These are phyloP conservation scores for Mastacembelus armatus DNA, from an alignment of 2,797 vertebrate genomes.

Conservation along the genomic window DNA sequence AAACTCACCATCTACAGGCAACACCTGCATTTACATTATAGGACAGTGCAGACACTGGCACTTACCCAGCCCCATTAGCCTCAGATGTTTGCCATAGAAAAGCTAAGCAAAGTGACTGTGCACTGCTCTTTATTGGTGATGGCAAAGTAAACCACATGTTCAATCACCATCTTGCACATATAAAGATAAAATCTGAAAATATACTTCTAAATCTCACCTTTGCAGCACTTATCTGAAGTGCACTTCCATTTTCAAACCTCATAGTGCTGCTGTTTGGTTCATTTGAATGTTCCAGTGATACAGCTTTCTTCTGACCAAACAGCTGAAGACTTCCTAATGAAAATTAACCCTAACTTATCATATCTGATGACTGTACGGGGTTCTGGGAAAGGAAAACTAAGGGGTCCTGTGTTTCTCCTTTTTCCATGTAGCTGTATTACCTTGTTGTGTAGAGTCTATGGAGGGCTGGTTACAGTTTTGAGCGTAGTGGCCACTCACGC, in stretches of 20 bases:
- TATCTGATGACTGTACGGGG: not conserved
- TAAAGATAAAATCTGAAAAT: too few relatives aligned
- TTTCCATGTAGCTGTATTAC: constrained; percentile 76
- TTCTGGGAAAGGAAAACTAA: not conserved
- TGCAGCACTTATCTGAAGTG: not conserved
- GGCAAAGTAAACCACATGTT: too few relatives aligned
- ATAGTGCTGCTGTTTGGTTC: not conserved
- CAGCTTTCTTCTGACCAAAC: constrained; percentile 3
- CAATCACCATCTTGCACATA: too few relatives aligned
- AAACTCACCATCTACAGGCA: not conserved
- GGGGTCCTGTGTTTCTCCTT: constrained; percentile 15
- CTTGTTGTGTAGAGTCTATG: constrained; percentile 93
- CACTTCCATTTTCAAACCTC: not conserved
- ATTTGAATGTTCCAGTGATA: not conserved
- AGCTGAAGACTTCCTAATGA: too few relatives aligned
- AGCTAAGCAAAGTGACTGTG: not conserved
- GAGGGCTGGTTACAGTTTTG: constrained; percentile 95
- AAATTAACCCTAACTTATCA: not conserved
- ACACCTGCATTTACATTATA: too few relatives aligned
- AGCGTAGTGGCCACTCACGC: constrained; percentile 91
- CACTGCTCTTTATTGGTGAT: too few relatives aligned
- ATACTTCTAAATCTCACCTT: too few relatives aligned
- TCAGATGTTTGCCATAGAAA: not conserved
- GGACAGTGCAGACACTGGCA: too few relatives aligned
- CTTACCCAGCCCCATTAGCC: too few relatives aligned